Conservation (phyloP, 2,888 invertebrate genomes). For the Podabrus alpinus region DNA sequence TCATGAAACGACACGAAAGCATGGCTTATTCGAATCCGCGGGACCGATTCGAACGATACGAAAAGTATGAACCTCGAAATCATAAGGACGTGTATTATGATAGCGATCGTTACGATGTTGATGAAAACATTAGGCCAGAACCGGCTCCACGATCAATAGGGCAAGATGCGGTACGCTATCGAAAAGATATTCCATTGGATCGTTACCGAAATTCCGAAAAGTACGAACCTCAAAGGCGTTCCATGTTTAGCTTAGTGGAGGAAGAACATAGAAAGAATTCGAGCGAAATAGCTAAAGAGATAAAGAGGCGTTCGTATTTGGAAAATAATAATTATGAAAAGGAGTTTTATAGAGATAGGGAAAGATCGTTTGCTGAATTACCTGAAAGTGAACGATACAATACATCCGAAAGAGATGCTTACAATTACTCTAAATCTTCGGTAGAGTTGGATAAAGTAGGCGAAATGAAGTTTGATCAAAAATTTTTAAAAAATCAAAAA, state of each 20-base stretch:
- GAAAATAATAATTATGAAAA: slow-evolving; percentile 46
- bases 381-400: slow-evolving; percentile 60
- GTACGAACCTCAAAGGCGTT: slow-evolving; percentile 52
- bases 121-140: slow-evolving; percentile 39
- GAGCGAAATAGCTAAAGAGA: slow-evolving; percentile 57
- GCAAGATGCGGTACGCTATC: slow-evolving; percentile 42
- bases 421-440: slow-evolving; percentile 48
- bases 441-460: slow-evolving; percentile 47
- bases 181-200: slow-evolving; percentile 40
- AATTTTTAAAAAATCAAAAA: slow-evolving; percentile 48
- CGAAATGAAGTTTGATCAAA: slow-evolving; percentile 42
- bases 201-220: slow-evolving; percentile 45
- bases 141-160: slow-evolving; percentile 45
- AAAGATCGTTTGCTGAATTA: slow-evolving; percentile 56
- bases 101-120: slow-evolving; percentile 25
- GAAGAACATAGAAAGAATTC: slow-evolving; percentile 56
- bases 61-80: slow-evolving; percentile 35
- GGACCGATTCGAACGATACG: slow-evolving; percentile 22
- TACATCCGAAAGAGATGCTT: slow-evolving; percentile 48
- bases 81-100: slow-evolving; percentile 38
- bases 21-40: slow-evolving; percentile 31
- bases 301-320: slow-evolving; percentile 56
- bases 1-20: slow-evolving; percentile 44
- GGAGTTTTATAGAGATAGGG: slow-evolving; percentile 36
- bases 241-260: slow-evolving; percentile 55